A percentile compares a stretch with the other conserved stretches of the same genome.
Conservation (phyloP, 2,888 invertebrate species). For the Atrina japonica region DNA sequence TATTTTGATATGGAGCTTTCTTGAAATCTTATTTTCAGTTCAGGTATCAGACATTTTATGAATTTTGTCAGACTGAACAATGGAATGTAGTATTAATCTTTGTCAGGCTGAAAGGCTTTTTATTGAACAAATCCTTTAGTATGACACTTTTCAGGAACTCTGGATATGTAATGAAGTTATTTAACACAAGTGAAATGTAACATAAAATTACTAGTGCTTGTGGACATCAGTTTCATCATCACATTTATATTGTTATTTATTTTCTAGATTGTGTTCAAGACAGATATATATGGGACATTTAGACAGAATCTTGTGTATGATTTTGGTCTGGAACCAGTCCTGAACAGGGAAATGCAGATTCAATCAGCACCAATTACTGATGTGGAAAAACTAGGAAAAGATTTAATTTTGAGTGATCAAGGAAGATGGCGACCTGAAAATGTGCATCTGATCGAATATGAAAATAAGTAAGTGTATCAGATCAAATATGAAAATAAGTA, state of each 20-base stretch:
- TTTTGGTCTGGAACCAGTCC: constrained; percentile 83
- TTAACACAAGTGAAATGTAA: too few species aligned
- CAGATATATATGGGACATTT: constrained; percentile 89
- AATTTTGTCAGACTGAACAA: too few species aligned
- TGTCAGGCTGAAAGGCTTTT: too few species aligned
- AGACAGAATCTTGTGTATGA: constrained; percentile 90
- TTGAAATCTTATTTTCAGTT: too few species aligned
- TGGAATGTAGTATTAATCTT: too few species aligned
- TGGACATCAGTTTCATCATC: too few species aligned
- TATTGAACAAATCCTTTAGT: too few species aligned
- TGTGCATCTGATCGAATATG: constrained; percentile 82
- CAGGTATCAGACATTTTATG: too few species aligned
- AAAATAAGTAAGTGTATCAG: constrained; percentile 67
- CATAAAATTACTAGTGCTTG: too few species aligned
- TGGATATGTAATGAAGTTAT: too few species aligned
- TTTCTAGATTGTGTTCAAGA: constrained; percentile 84
- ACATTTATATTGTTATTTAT: not conserved
- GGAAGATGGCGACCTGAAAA: constrained; percentile 84
- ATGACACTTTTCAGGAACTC: too few species aligned
- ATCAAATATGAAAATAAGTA: not conserved
- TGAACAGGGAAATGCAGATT: constrained; percentile 85
- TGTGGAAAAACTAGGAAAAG: constrained; percentile 75
- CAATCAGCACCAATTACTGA: constrained; percentile 88
- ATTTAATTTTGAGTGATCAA: constrained; percentile 73
- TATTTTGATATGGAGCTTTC: too few species aligned